Conservation (phyloP, 2,888 invertebrate genomes). For the Chloroclystis v-ata region DNA sequence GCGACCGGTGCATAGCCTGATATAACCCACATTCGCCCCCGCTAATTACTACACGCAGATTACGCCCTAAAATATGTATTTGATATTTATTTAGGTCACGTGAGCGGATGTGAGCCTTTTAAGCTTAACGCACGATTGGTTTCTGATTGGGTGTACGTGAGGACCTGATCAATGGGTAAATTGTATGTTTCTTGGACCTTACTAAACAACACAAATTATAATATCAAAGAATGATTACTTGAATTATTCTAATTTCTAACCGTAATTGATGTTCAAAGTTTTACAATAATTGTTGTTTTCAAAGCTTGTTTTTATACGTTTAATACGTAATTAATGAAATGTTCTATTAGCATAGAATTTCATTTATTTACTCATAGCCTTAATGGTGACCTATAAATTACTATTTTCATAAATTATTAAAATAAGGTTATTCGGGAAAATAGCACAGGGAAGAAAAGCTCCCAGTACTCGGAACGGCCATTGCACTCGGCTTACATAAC, state of each 20-base stretch:
- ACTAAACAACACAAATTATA: neutral
- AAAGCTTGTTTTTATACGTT: too few species aligned
- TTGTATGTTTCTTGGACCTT: neutral
- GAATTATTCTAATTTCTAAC: too few species aligned
- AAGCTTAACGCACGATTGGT: slow-evolving; percentile 12
- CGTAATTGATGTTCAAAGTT: too few species aligned
- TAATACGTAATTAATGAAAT: too few species aligned
- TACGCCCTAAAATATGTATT: slow-evolving; percentile 49
- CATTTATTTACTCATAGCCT: too few species aligned
- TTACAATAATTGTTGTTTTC: too few species aligned
- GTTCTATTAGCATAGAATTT: too few species aligned
- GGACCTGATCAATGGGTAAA: slow-evolving; percentile 1
- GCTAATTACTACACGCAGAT: slow-evolving; percentile 65
- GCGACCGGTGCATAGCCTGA: slow-evolving; percentile 52
- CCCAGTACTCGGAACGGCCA: slow-evolving; percentile 64
- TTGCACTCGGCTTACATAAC: slow-evolving; percentile 74
- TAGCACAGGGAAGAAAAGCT: slow-evolving; percentile 48
- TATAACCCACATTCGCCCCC: slow-evolving; percentile 64
- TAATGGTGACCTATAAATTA: slow-evolving; percentile 38
- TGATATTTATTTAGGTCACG: slow-evolving; percentile 51
- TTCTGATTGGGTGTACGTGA: slow-evolving; percentile 13
- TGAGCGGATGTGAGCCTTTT: slow-evolving; percentile 22
- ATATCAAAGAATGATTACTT: too few species aligned
- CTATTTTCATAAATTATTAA: slow-evolving; percentile 42
- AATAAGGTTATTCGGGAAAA: slow-evolving; percentile 50